phyloP scores from a whole-genome alignment of 2,797 vertebrate genomes.

The Chaunax sp. region DNA sequence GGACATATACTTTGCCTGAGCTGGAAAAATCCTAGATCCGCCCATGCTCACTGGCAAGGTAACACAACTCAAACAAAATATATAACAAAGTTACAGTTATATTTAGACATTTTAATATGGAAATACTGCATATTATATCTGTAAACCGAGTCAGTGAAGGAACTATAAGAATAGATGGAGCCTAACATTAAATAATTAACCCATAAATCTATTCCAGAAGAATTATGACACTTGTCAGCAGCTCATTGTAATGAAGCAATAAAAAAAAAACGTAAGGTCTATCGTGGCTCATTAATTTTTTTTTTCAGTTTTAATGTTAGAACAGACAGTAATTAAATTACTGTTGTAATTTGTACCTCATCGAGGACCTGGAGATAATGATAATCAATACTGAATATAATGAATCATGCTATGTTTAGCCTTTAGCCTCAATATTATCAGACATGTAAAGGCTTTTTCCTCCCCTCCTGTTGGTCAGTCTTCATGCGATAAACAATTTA shows the following conservation, averaged over 20 bases:
- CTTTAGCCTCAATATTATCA: neutral
- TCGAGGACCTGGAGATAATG: neutral
- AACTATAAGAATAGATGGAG: neutral
- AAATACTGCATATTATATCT: too few relatives aligned
- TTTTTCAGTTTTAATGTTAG: constrained; percentile 12
- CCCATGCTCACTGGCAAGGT: too few relatives aligned
- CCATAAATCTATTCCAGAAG: neutral
- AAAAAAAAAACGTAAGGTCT: too few relatives aligned
- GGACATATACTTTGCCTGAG: too few relatives aligned
- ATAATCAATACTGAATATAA: constrained; percentile 1
- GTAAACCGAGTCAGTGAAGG: too few relatives aligned
- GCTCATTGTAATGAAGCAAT: neutral
- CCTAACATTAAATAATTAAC: neutral
- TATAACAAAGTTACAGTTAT: too few relatives aligned
- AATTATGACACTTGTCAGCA: neutral
- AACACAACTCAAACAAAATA: too few relatives aligned
- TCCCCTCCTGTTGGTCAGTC: neutral
- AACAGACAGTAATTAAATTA: constrained; percentile 4
- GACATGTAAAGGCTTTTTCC: neutral
- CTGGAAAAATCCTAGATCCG: too few relatives aligned
- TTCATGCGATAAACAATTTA: neutral
- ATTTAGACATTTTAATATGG: too few relatives aligned
- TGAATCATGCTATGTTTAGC: constrained; percentile 2
- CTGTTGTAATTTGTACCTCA: neutral
- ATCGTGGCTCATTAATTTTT: neutral